phyloP scores from a whole-genome alignment of 2,888 invertebrate genomes.

The Antitype chi region DNA sequence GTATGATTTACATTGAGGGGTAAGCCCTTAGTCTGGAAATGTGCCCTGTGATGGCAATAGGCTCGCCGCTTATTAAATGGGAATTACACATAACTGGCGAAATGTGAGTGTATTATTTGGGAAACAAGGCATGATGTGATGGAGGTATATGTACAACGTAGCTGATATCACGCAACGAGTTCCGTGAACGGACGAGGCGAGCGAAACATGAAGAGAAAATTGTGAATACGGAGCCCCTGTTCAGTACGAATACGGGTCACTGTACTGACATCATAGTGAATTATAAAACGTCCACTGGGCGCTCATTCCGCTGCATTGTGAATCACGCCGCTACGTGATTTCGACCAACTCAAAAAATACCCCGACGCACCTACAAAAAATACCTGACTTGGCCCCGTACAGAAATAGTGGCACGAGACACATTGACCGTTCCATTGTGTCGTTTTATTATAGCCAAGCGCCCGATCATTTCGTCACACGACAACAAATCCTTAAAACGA shows the following conservation, averaged over 20 bases:
- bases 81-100: too few relatives aligned
- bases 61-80: too few relatives aligned
- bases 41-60: too few relatives aligned
- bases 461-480: constrained; percentile 81
- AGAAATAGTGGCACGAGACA: constrained; percentile 89
- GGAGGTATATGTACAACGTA: constrained; percentile 6
- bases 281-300: constrained; percentile 60
- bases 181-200: background rate
- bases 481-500: constrained; percentile 73
- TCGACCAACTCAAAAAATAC: constrained; percentile 78
- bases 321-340: constrained; percentile 78
- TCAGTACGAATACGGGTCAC: constrained; percentile 50
- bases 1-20: too few relatives aligned
- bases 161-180: constrained; percentile 2
- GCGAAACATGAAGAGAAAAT: constrained; percentile 17
- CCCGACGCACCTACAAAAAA: constrained; percentile 74
- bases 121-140: too few relatives aligned
- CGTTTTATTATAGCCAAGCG: constrained; percentile 80
- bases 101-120: too few relatives aligned
- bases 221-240: constrained; percentile 30
- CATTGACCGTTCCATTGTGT: constrained; percentile 84
- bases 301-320: constrained; percentile 72
- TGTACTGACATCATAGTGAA: constrained; percentile 55
- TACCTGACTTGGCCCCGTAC: constrained; percentile 71
- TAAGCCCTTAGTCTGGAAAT: too few relatives aligned